Percentiles rank a stretch among this genome's conserved stretches.
These are phyloP conservation scores for Helostoma temminkii DNA, from an alignment of 2,797 vertebrate genomes.

Conservation along the genomic window DNA sequence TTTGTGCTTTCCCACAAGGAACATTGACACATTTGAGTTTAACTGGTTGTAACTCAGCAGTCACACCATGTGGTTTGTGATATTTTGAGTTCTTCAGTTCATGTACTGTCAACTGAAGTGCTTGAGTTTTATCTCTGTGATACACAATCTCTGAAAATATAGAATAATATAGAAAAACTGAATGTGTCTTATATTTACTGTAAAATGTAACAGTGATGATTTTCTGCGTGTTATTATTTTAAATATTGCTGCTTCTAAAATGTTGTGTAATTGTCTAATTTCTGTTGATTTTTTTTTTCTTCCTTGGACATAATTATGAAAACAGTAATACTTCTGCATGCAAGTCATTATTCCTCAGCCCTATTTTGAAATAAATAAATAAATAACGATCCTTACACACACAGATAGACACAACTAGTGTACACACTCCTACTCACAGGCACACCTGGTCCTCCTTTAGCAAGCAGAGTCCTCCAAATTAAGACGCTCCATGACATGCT, in stretches of 20 bases:
- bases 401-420: background rate
- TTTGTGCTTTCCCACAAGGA: constrained; percentile 59
- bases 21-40: background rate
- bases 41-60: constrained; percentile 4
- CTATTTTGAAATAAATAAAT: background rate
- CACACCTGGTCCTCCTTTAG: constrained; percentile 59
- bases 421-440: constrained; percentile 9
- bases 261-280: too few relatives aligned
- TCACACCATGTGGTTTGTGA: constrained; percentile 3
- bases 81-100: background rate
- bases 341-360: background rate
- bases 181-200: constrained; percentile 1
- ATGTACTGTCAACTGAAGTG: too few relatives aligned
- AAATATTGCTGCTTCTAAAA: too few relatives aligned
- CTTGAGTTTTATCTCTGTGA: too few relatives aligned
- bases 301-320: too few relatives aligned
- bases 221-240: too few relatives aligned
- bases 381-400: background rate
- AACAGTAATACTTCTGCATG: background rate
- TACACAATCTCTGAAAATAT: too few relatives aligned
- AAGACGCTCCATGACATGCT: constrained; percentile 43
- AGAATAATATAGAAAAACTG: too few relatives aligned
- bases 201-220: background rate
- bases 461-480: constrained; percentile 55
- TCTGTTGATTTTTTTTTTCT: too few relatives aligned